Evolutionary conservation across 2,888 invertebrate species (phyloP).

Genomic region (Netelia melanura): DNA sequence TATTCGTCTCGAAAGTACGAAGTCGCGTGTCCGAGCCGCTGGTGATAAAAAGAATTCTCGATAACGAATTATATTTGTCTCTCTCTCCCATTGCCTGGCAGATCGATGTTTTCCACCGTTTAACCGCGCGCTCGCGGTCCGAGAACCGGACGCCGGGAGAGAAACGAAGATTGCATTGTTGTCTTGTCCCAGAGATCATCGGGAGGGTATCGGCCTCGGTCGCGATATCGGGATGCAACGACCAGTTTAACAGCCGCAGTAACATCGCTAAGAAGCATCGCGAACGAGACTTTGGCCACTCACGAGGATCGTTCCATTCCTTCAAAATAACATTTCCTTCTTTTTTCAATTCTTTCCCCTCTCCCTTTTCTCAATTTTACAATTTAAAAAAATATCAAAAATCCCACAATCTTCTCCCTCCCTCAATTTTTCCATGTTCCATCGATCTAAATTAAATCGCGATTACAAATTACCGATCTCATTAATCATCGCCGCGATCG

Average conservation of each 20-base stretch:
- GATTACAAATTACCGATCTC: neutral
- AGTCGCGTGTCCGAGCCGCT: constrained; percentile 23
- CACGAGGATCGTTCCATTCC: neutral
- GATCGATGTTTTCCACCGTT: constrained; percentile 59
- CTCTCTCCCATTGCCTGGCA: constrained; percentile 12
- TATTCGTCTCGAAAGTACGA: neutral
- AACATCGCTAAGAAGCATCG: constrained; percentile 9
- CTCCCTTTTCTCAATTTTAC: neutral
- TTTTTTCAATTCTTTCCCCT: neutral
- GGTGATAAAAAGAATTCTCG: constrained; percentile 38
- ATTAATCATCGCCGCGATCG: neutral
- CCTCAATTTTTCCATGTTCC: constrained; percentile 6
- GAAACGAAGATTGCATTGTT: constrained; percentile 83
- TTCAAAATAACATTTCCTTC: neutral
- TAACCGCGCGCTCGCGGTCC: constrained; percentile 60
- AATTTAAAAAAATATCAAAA: neutral
- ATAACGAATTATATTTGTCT: constrained; percentile 48
- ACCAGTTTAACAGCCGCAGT: constrained; percentile 48
- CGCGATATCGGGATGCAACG: constrained; percentile 77
- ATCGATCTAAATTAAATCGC: neutral
- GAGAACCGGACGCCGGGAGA: constrained; percentile 75
- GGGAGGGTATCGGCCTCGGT: constrained; percentile 83
- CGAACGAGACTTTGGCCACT: neutral
- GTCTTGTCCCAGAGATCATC: constrained; percentile 84
- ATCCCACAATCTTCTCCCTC: neutral